Base-by-base conservation (phyloP, 1,140 invertebrate genomes). In the Hylaeus anthracinus region DNA sequence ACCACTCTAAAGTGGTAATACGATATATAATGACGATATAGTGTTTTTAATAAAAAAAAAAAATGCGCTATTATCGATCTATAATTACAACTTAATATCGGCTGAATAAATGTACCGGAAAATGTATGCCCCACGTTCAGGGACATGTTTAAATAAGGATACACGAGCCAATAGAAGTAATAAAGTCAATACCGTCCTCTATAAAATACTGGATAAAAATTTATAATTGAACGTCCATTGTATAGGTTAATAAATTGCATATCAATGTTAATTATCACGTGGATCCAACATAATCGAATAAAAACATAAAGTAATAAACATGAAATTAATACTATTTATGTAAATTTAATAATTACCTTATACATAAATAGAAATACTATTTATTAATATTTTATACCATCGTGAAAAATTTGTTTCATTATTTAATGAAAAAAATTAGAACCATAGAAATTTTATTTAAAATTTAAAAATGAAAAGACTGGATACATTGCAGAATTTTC, bases 141-240 rank as follows among this genome's bases (percentile, higher is more conserved):
- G 77, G 77, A 79, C 77, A 45, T 51, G 37, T 65, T 73, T 58
- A 79, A 79, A 79, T 79, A 79, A 72, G 70, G 51, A 79, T 65
- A 65, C 39, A 12, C 5, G 14, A 65, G 26, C 70, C 61, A 43
- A 72, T 79, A 65, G n/a, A 79, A 73, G 51, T 65, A 72, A 37
- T 41, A 48, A n/a, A 73, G 71, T 79, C 71, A 56, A 79, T 79
- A 73, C 6, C 15, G 51, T n/a, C 12, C 51, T 56, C 37, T 45
- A 53, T 73, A 72, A 73, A 73, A 45, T 61, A 79, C 72, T 12
- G 15, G 71, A 53, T 37, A 51, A 67, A 48, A 66, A 66, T n/a
- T 66, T 66, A 2, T 67, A 67, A 51, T 51, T 26, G n/a, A 48
- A 51, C 9, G 15, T 43, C n/a, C 9, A 12, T 26, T 12, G n/a